Base-by-base conservation (phyloP, 2,797 vertebrate genomes). In the Bradypus variegatus region DNA sequence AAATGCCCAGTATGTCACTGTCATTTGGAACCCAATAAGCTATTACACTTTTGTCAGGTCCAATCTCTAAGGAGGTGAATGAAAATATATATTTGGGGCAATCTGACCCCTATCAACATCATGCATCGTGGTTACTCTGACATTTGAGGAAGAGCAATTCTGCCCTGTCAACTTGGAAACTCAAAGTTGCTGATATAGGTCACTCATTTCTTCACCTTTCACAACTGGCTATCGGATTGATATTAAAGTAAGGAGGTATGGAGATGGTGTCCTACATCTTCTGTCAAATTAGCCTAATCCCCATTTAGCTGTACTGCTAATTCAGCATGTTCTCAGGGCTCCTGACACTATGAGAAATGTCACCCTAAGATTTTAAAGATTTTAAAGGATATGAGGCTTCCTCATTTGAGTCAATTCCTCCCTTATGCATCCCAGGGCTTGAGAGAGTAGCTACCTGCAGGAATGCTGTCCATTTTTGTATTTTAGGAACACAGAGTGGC, bases 261-360 rank as follows among this genome's bases (percentile, higher is more conserved):
- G 76, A 95, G 77, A 90, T 86, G 36, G 53, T 90, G 27, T 93
- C 60, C 76, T 75, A 25, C 50, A 67, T 87, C 31, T 94, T 81
- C 88, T 94, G 94, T 96, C 79, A 94, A 96, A 96, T 96, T 95
- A 55, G 21, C 75, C 93, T 96, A 94, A 96, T 96, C 85, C 67
- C 96, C 86, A 93, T 95, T 93, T 86, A 91, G 70, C 65, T 92
- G 69, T 81, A 23, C 79, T 62, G 83, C 92, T 95, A 94, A 96
- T 94, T 96, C 93, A 96, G 93, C 95, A 95, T 91, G 58, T 88
- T 95, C 41, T 25, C 77, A 91, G 70, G 77, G 77, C 82, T 89
- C 81, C 90, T 89, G 86, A 93, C 83, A 64, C 64, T 69, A 90
- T 90, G 78, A 88, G 77, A 96, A 96, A 90, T 95, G 89, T 91